Evolutionary conservation across 1,140 invertebrate genomes (phyloP), one percentile per base, ranked within the genome.

Genomic region (Lerema accius): DNA sequence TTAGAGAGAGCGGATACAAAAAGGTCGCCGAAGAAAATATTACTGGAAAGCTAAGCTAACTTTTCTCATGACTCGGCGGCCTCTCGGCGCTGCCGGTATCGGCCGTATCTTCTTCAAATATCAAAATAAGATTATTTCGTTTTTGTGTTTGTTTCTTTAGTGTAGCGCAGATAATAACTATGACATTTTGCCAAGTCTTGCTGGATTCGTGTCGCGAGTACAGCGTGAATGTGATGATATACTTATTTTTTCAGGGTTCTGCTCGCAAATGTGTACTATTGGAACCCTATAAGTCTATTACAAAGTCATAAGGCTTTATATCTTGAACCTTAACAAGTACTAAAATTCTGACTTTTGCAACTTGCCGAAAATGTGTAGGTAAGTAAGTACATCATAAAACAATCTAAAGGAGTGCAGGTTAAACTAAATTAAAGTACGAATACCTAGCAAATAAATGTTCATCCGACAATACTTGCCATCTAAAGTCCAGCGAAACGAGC

Each of bases 111-210:
- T 49, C 63, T 74, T 71, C 61, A 78, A 81, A 76, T 74, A 76
- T 80, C 73, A 80, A 82, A 78, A 76, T 76, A 76, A 71, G 68
- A 76, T 78, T 76, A 75, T 76, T 77, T 77, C 69, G 61, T 76
- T 79, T 37, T 74, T 72, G 67, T 64, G 58, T 76, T 69, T 76
- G 70, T 63, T 75, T 48, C 55, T 59, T 59, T 37, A 28, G 43
- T 37, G 55, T 19, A 48, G 43, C 43, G 10, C 4, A 59, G 55
- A 58, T 56, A 56, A 58, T 58, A 58, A 46, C 42, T 23, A 32
- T 46, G n/a, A 58, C 45, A 58, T 58, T 37, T 37, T 46, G 42
- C 26, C 28, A 58, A 58, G 28, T 19, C 4, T 11, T 1, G 19
- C 17, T 4, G n/a, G 6, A 15, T 43, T 19, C 13, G 19, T 43